A percentile compares a stretch with the other conserved stretches of the same genome.
Evolutionary conservation across 2,797 vertebrate species (phyloP).

Genomic region (Syngnathus acus): DNA sequence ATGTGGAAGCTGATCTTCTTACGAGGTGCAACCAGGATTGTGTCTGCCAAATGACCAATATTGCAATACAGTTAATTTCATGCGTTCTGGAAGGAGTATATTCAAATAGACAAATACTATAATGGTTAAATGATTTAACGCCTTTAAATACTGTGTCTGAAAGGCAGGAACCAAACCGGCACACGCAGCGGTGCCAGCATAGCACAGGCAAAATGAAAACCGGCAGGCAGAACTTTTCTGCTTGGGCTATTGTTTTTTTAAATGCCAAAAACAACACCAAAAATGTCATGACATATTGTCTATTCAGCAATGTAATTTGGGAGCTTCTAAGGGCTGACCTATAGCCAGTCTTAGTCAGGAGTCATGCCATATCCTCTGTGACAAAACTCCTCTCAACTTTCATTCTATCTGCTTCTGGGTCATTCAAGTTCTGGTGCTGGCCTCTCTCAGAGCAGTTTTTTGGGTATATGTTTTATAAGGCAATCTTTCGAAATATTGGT

Average conservation of each 20-base stretch:
- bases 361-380: not conserved
- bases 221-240: not conserved
- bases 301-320: not conserved
- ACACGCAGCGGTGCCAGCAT: not conserved
- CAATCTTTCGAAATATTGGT: not conserved
- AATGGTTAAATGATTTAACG: not conserved
- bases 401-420: not conserved
- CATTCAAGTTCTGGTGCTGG: not conserved
- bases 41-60: not conserved
- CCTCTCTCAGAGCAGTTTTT: not conserved
- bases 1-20: not conserved
- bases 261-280: not conserved
- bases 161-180: not conserved
- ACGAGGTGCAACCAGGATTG: not conserved
- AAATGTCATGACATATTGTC: not conserved
- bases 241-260: not conserved
- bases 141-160: not conserved
- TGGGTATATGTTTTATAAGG: not conserved
- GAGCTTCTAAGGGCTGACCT: not conserved
- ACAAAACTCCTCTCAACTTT: not conserved
- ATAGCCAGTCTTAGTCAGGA: not conserved
- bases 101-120: not conserved
- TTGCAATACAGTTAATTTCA: not conserved
- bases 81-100: not conserved
- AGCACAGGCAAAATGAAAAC: not conserved